Evolutionary conservation across 2,113 vertebrate genomes (phyloP).

Genomic region (Eidolon helvum): DNA sequence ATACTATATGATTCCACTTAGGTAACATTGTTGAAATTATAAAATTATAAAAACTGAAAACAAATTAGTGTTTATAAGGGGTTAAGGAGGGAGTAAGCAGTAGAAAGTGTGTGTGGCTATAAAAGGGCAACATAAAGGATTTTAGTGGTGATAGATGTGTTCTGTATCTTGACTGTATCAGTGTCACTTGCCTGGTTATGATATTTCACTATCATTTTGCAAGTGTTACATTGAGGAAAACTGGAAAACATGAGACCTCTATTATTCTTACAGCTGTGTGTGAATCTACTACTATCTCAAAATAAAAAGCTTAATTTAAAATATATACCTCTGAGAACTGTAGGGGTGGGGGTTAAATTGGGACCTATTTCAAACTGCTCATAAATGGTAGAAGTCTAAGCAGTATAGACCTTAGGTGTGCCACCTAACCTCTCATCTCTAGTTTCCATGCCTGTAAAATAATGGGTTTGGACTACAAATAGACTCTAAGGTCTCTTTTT

Average conservation of each 20-base stretch:
- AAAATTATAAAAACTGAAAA: not conserved
- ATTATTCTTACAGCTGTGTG: not conserved
- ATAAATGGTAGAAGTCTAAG: not conserved
- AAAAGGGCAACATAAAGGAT: not conserved
- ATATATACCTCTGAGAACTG: not conserved
- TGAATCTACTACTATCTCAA: not conserved
- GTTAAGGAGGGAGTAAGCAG: not conserved
- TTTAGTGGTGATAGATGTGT: not conserved
- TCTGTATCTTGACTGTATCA: not conserved
- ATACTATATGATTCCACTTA: not conserved
- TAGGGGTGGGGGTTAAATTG: not conserved
- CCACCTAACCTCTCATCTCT: not conserved
- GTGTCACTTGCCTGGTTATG: not conserved
- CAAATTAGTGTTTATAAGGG: not conserved
- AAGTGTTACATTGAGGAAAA: not conserved
- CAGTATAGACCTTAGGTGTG: not conserved
- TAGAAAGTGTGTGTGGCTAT: not conserved
- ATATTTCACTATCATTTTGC: not conserved
- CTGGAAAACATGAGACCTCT: not conserved
- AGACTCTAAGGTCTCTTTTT: not conserved
- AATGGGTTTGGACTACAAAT: not conserved
- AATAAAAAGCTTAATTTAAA: conserved; percentile 9
- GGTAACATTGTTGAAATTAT: not conserved
- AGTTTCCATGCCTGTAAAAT: not conserved
- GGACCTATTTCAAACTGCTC: not conserved